Evolutionary conservation across 2,113 vertebrate genomes (phyloP), one percentile per base, ranked within the genome.

Genomic region (Furnarius figulus): DNA sequence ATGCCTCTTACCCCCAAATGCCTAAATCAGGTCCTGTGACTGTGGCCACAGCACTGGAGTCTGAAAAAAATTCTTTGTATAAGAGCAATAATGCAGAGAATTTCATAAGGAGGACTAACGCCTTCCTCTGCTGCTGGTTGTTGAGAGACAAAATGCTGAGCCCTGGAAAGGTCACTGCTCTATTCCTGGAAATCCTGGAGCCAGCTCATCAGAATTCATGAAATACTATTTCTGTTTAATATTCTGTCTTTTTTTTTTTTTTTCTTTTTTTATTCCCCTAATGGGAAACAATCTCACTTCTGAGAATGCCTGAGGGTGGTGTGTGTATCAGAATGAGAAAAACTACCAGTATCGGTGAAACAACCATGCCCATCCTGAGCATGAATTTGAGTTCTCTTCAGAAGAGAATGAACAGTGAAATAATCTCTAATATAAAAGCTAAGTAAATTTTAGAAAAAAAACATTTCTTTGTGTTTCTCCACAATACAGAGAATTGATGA

Each of bases 181-280:
- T 96, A 62, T 92, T 96, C 76, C 83, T 89, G 83, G 93, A 92
- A 95, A 92, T 92, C 44, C 61, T 85, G 73, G 33, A 95, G 70
- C 86, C 85, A 96, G 90, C 80, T 96, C 70, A 96, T 94, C 56
- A 95, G 79, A 92, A 94, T 94, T 96, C 76, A 95, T 90, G 25
- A 96, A 92, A 89, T 81, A 33, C 76, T 90, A 58, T 82, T 94
- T 90, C 85, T 55, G 22, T 81, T 95, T 77, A 56, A 93, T 88
- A 85, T 66, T 91, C 19, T 71, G 9, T 49, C 15, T 56, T 28
- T 37, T 24, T 66, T 78, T 40, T 21, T 40, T 55, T 3, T 49
- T 31, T 13, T 24, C 21, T 47, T 78, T 35, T 47, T 27, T 61
- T 78, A n/a, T 24, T 17, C 22, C 1, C 8, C 8, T 27, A 37